Evolutionary conservation across 2,888 invertebrate genomes (phyloP).

Genomic region (Drosophila picticornis): DNA sequence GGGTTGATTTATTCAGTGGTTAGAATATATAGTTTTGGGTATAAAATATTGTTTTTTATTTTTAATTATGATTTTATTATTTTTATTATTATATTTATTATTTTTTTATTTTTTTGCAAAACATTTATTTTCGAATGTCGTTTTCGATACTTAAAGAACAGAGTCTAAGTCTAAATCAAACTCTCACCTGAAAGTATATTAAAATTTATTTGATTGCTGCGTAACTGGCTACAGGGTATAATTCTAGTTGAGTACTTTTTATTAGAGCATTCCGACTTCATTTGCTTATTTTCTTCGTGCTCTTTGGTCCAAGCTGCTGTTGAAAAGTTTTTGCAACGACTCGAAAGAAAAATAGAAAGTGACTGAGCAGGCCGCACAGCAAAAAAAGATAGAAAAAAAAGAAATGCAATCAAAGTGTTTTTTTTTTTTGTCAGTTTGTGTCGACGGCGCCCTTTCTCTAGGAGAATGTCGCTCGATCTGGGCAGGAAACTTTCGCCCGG

Average conservation of each 20-base stretch:
- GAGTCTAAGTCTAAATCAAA: background rate
- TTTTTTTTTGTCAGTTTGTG: slow-evolving; percentile 48
- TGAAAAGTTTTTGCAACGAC: slow-evolving; percentile 52
- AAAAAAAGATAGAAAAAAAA: slow-evolving; percentile 23
- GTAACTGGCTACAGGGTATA: slow-evolving; percentile 1
- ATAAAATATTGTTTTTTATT: background rate
- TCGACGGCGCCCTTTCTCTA: slow-evolving; percentile 68
- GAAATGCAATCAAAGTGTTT: slow-evolving; percentile 70
- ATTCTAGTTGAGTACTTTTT: background rate
- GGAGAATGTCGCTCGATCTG: slow-evolving; percentile 67
- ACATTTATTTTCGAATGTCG: background rate
- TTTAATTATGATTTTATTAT: too few relatives aligned
- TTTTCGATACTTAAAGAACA: background rate
- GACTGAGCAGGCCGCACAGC: slow-evolving; percentile 48
- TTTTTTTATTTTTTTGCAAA: background rate
- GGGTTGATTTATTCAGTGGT: fast-evolving
- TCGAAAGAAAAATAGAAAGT: slow-evolving; percentile 65
- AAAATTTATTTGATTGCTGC: background rate
- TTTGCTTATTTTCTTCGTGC: slow-evolving; percentile 22
- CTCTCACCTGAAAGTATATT: background rate
- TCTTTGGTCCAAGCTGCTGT: slow-evolving; percentile 14
- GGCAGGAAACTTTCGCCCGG: slow-evolving; percentile 57
- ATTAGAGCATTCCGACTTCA: slow-evolving; percentile 10
- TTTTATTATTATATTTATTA: too few relatives aligned
- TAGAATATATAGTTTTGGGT: background rate